These are phyloP conservation scores for Trissolcus basalis DNA, from an alignment of 1,140 invertebrate species.

Conservation along the genomic window DNA sequence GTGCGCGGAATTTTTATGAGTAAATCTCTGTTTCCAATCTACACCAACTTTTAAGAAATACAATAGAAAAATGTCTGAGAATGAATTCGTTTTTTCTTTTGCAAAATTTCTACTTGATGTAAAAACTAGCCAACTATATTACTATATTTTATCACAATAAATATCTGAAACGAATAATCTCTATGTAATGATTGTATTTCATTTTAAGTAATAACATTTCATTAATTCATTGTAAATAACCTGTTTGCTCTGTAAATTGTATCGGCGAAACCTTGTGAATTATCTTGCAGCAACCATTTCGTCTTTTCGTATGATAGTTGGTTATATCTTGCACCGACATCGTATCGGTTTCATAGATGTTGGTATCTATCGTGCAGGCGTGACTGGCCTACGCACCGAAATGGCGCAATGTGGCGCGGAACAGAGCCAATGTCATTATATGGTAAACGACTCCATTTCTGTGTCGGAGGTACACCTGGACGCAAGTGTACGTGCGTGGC, in stretches of 20 bases:
- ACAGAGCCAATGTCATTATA: slow-evolving; percentile 57
- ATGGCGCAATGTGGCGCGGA: slow-evolving; percentile 49
- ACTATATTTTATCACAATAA: no score
- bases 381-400: slow-evolving; percentile 58
- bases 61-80: no score
- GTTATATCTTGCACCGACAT: slow-evolving; percentile 17
- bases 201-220: no score
- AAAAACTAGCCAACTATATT: no score
- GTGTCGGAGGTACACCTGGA: slow-evolving; percentile 33
- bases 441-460: slow-evolving; percentile 55
- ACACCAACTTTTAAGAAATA: slow-evolving; percentile 2
- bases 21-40: slow-evolving; percentile 30
- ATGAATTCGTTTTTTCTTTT: no score
- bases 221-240: no score
- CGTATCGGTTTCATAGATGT: slow-evolving; percentile 9
- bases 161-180: no score
- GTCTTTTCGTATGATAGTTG: neutral
- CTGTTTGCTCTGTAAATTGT: no score
- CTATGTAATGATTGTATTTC: no score
- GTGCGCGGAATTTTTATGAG: slow-evolving; percentile 31
- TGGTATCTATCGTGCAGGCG: slow-evolving; percentile 50
- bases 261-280: neutral
- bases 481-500: slow-evolving; percentile 16
- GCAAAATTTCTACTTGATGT: no score
- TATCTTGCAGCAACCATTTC: neutral